Conservation (phyloP, 1,140 invertebrate genomes). For the Saccostrea cuccullata region DNA sequence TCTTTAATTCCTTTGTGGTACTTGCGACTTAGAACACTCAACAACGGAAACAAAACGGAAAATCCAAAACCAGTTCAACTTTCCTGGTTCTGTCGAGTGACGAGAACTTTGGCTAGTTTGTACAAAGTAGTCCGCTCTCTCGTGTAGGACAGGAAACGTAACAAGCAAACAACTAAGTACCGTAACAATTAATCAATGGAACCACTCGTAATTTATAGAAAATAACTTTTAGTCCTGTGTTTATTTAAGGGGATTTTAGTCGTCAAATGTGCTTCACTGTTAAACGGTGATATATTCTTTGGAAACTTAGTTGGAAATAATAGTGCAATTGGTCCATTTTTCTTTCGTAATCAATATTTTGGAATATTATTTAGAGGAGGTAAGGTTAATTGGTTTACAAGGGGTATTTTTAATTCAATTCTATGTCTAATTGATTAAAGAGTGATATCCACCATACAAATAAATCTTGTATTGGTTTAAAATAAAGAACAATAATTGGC, state of each 20-base stretch:
- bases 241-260: background rate
- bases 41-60: no score
- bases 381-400: background rate
- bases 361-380: background rate
- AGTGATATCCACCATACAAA: no score
- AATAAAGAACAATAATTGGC: no score
- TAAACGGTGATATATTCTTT: background rate
- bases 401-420: no score
- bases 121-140: background rate
- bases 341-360: background rate
- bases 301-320: background rate
- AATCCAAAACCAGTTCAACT: background rate
- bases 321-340: background rate
- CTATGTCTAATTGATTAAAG: no score
- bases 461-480: no score
- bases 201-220: background rate
- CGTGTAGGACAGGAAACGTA: background rate
- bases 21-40: no score
- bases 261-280: background rate
- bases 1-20: no score
- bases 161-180: background rate
- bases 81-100: conserved; percentile 5
- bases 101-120: background rate
- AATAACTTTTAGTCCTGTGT: background rate
- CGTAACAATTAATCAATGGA: background rate